Evolutionary conservation across 2,888 invertebrate species (phyloP), one percentile per base, ranked within the genome.

Genomic region (Sesia apiformis): DNA sequence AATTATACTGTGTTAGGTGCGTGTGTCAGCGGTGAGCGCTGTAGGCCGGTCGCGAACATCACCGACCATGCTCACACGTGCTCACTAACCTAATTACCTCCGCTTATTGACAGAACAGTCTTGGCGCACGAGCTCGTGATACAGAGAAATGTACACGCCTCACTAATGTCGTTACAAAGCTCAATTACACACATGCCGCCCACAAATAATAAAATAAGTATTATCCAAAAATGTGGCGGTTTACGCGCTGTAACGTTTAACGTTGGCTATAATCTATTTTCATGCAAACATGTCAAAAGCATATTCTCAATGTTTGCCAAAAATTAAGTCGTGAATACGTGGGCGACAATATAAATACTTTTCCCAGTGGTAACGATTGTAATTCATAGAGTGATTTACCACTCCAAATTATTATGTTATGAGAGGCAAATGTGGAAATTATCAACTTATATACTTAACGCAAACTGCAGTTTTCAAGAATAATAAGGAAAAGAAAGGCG

Each of bases 51-150:
- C n/a, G 40, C 49, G 49, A 40, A 49, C 53, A 39, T 58, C 62
- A 64, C 60, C 66, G 67, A 71, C 74, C 67, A 66, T 69, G 72
- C 67, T 74, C 78, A 70, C 74, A 72, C 73, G 71, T 74, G 86
- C 71, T 81, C 70, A 87, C 81, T 89, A 72, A 87, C 89, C 89
- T 74, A 81, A 81, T 87, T 89, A 81, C 78, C 76, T 71, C 70
- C 71, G 71, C 81, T 78, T 81, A 85, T 82, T 86, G 85, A 84
- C 87, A 84, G 84, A 85, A 76, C 72, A 78, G 79, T 84, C 81
- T 87, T 85, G 87, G 84, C 86, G 73, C 70, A 68, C 62, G 69
- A 73, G 72, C 81, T 77, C 75, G 67, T 62, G 61, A 64, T 65
- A 70, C 69, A 70, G 74, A 77, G 74, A 80, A 75, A 74, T 72